Evolutionary conservation across 37 sponge, comb jelly and placozoan genomes (phyloP), one percentile per base, ranked within the genome.

Genomic region (Haliclona indistincta): DNA sequence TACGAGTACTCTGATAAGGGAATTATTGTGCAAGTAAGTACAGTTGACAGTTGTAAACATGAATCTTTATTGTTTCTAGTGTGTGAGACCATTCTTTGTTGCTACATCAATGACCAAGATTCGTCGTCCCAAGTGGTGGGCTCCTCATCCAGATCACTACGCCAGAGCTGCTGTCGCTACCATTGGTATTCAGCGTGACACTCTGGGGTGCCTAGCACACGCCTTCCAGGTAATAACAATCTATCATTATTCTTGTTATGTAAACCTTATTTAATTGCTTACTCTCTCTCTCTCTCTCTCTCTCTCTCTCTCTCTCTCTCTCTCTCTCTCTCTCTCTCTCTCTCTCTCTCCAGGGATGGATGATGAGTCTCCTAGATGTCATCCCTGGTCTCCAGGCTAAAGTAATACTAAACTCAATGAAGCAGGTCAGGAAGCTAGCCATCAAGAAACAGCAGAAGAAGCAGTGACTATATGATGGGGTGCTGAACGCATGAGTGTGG

Each of bases 11-110:
- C 41, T 37, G 25, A 11, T 2, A 85, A 82, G 40, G 84, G 86
- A 37, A 92, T 87, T 56, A 82, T 92, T 54, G 76, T 87, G 15
- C 89, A 92, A 73, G 91, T 86, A 44, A 25, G 20, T 73, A 55
- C 11, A 26, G n/a, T 58, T 8, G 13, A 26, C 60, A 17, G 15
- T 47, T 47, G 15, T 58, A 58, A 58, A 58, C 11, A 7, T 25
- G 11, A 58, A 58, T 25, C 11, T 15, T 10, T 47, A 25, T 58
- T 58, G 6, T n/a, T 40, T 47, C 38, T 67, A 87, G 81, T 42
- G 33, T 44, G 84, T 88, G 8, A 36, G 28, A 28, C 89, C 89
- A 29, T 38, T 60, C 33, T 58, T 83, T 53, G 84, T 88, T 55
- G 75, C 70, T 51, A 88, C 84, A 13, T 40, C 62, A 49, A 72